A percentile compares a stretch with the other conserved stretches of the same genome.
phyloP scores from a whole-genome alignment of 1,140 invertebrate species.

The Leguminivora glycinivorella region DNA sequence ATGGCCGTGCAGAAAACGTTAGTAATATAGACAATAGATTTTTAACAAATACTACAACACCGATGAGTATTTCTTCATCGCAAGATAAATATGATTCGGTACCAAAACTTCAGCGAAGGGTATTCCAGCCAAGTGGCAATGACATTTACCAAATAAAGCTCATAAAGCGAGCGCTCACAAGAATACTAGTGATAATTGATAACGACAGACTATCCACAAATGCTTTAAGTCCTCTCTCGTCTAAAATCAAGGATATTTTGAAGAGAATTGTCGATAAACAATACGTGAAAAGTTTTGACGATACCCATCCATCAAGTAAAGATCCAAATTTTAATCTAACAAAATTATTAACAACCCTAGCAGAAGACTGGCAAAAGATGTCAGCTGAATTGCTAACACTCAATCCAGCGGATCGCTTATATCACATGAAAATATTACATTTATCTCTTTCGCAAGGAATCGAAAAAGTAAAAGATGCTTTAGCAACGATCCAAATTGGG shows the following conservation, averaged over 20 bases:
- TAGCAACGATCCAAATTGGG: conserved; percentile 43
- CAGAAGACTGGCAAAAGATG: conserved; percentile 44
- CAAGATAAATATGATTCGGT: neutral
- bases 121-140: neutral
- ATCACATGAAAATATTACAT: conserved; percentile 52
- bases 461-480: conserved; percentile 49
- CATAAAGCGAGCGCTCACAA: neutral
- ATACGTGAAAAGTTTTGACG: conserved; percentile 38
- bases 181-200: conserved; percentile 45
- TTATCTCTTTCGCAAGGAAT: conserved; percentile 46
- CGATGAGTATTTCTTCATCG: neutral
- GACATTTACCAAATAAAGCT: neutral
- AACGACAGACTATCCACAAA: conserved; percentile 38
- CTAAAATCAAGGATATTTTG: conserved; percentile 41
- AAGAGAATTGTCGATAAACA: conserved; percentile 44
- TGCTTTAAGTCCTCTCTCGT: conserved; percentile 39
- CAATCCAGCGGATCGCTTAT: conserved; percentile 37
- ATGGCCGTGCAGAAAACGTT: neutral
- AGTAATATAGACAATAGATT: neutral
- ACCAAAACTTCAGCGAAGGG: neutral
- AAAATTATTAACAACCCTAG: conserved; percentile 39
- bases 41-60: neutral
- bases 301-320: conserved; percentile 33
- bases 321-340: conserved; percentile 46
- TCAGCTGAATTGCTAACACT: conserved; percentile 35